Evolutionary conservation across 30 jellyfish, hydroid and myxozoan genomes (phyloP).

Genomic region (Hydractinia echinata): DNA sequence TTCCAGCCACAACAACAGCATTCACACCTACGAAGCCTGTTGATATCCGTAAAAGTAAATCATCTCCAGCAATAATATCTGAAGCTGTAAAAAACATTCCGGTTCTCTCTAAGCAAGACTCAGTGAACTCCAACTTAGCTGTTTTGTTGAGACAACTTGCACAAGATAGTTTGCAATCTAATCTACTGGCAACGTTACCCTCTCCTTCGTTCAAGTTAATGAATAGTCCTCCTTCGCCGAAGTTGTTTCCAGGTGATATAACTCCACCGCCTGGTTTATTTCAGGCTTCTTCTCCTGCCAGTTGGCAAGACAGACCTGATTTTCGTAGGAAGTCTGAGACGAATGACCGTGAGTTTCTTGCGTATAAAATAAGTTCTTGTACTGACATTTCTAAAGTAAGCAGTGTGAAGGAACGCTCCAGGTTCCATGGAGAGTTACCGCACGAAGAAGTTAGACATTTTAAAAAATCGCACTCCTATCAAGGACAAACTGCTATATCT

Average conservation of each 20-base stretch:
- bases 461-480: neutral
- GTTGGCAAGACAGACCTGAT: constrained; percentile 34
- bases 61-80: constrained; percentile 79
- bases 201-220: constrained; percentile 65
- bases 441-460: no score
- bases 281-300: constrained; percentile 40
- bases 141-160: constrained; percentile 54
- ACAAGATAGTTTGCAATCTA: constrained; percentile 44
- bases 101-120: constrained; percentile 5
- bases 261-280: constrained; percentile 78
- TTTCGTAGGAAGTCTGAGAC: constrained; percentile 1
- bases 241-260: constrained; percentile 53
- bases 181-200: constrained; percentile 67
- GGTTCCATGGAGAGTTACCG: neutral
- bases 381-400: neutral
- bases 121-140: constrained; percentile 23
- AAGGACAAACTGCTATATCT: neutral
- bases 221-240: constrained; percentile 59
- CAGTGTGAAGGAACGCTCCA: neutral
- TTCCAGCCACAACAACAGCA: neutral
- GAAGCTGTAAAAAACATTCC: constrained; percentile 77
- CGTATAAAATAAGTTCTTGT: neutral
- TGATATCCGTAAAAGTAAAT: constrained; percentile 46
- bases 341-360: neutral
- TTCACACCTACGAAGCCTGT: neutral